Evolutionary conservation across 1,140 invertebrate species (phyloP).

Genomic region (Apis dorsata): DNA sequence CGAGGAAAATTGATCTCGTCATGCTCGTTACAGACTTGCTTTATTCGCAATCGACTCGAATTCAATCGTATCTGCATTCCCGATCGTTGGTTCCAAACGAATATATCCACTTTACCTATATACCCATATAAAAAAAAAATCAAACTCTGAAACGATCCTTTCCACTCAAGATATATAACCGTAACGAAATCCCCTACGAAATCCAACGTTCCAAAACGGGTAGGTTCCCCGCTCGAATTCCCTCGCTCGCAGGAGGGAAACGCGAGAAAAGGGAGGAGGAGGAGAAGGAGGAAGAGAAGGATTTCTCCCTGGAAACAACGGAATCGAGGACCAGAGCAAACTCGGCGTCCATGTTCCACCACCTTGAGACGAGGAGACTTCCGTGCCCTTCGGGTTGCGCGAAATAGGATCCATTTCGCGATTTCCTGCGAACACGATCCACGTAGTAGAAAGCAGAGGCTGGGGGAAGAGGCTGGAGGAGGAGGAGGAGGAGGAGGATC

Average conservation of each 20-base stretch:
- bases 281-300: too few species aligned
- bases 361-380: slow-evolving; percentile 51
- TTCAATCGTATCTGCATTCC: slow-evolving; percentile 1
- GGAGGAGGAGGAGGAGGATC: slow-evolving; percentile 9
- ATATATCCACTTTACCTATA: not conserved
- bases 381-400: slow-evolving; percentile 53
- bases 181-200: not conserved
- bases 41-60: slow-evolving; percentile 16
- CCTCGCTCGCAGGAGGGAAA: slow-evolving; percentile 33
- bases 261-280: too few species aligned
- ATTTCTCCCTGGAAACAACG: slow-evolving; percentile 3
- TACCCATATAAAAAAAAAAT: too few species aligned
- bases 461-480: not conserved
- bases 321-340: not conserved
- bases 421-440: slow-evolving; percentile 68
- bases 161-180: too few species aligned
- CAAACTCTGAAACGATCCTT: too few species aligned
- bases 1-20: slow-evolving; percentile 42
- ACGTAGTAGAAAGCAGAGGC: slow-evolving; percentile 8
- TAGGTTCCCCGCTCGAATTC: not conserved
- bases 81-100: not conserved
- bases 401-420: slow-evolving; percentile 66
- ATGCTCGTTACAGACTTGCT: slow-evolving; percentile 23
- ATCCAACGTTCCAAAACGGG: slow-evolving; percentile 22
- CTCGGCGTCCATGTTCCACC: slow-evolving; percentile 9